Base-by-base conservation (phyloP, 2,113 vertebrate species). In the Podocnemis expansa region DNA sequence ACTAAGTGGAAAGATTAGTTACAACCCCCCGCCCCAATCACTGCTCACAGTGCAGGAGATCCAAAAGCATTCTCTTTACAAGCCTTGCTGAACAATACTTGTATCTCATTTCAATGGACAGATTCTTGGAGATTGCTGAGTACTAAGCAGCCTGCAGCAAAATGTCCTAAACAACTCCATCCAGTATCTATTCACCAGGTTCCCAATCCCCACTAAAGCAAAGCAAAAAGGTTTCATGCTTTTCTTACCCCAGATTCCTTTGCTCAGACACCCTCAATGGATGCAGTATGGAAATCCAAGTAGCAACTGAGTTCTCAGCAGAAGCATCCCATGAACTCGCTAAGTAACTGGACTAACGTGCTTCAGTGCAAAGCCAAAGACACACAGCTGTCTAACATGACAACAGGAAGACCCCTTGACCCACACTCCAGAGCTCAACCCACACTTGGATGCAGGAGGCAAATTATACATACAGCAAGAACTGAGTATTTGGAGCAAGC, bases 101-200 rank as follows among this genome's bases (percentile, higher is more conserved):
- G 52, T 13, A 17, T 52, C 24, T 55, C 0, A 78, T 21, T 3
- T 24, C 52, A 29, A 55, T 22, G 41, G 52, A 17, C 79, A 84
- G 21, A 25, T 0, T 1, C 6, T n/a, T 29, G 1, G 0, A 34
- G 43, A 82, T 3, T 31, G 54, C 27, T 84, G 21, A 3, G 10
- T 45, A 16, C 10, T 80, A 78, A 73, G 70, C 87, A 80, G 6
- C 2, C 9, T 22, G 84, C 14, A 1, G 3, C 2, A 49, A 47
- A 80, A 34, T 21, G 45, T 6, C 41, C 41, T 7, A 7, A n/a
- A 41, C 41, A 7, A 45, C 25, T 5, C 67, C 13, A 5, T 85
- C 4, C 91, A 85, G 3, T 58, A 6, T 7, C 3, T 4, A 43
- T 24, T 38, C 63, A 6, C 31, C 75, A 55, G 89, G 16, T 80